Percentiles rank a stretch among this genome's conserved stretches.
Evolutionary conservation across 2,797 vertebrate genomes (phyloP).

Genomic region (Okamejei kenojei): DNA sequence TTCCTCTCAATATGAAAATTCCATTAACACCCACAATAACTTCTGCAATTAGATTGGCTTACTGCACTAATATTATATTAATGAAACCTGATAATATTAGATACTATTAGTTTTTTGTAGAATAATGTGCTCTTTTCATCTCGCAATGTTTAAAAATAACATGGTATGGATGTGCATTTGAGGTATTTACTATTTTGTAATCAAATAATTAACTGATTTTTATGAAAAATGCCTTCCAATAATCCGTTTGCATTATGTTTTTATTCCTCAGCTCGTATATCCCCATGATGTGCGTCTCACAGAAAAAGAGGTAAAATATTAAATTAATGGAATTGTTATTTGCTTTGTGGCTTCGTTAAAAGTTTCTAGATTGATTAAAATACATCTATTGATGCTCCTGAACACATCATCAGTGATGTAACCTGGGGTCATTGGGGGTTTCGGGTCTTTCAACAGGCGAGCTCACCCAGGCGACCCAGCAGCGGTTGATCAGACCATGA

Average conservation of each 20-base stretch:
- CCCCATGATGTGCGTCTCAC: slow-evolving; percentile 75
- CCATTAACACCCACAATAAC: background rate
- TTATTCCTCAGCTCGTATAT: slow-evolving; percentile 69
- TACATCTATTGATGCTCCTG: too few relatives aligned
- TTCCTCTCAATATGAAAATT: background rate
- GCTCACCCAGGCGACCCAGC: too few relatives aligned
- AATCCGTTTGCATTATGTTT: slow-evolving; percentile 20
- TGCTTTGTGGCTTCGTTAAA: background rate
- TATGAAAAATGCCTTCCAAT: background rate
- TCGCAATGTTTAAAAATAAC: background rate
- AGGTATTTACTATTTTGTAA: background rate
- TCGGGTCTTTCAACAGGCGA: too few relatives aligned
- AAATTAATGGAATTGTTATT: background rate
- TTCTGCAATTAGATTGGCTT: background rate
- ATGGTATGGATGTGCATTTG: background rate
- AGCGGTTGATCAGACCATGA: too few relatives aligned
- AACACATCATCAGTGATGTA: too few relatives aligned
- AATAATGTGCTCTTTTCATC: background rate
- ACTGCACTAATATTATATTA: background rate
- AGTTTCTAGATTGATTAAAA: too few relatives aligned
- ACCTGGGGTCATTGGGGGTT: too few relatives aligned
- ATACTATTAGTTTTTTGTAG: background rate
- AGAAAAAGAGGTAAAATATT: slow-evolving; percentile 78
- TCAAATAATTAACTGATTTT: background rate
- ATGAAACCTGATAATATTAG: background rate